Evolutionary conservation across 2,797 vertebrate species (phyloP).

Genomic region (Yasuhikotakia modesta): DNA sequence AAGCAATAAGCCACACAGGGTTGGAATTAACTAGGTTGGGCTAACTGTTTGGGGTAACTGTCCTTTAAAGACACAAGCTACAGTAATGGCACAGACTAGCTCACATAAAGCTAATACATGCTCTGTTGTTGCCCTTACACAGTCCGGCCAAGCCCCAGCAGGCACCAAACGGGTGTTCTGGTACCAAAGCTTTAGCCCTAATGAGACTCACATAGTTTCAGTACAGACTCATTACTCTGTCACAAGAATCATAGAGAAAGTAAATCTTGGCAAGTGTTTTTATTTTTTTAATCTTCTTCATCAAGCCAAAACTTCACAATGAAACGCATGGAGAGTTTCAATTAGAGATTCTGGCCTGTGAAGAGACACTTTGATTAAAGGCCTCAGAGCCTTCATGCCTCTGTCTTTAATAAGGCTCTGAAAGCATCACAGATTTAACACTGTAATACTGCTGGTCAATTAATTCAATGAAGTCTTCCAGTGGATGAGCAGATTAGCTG

Average conservation of each 20-base stretch:
- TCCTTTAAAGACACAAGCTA: constrained; percentile 3
- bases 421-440: constrained; percentile 30
- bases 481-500: background rate
- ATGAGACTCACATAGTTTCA: constrained; percentile 33
- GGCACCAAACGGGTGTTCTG: background rate
- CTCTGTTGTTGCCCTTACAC: constrained; percentile 1
- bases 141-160: constrained; percentile 29
- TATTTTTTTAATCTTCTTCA: constrained; percentile 18
- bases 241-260: constrained; percentile 33
- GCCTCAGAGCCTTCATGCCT: constrained; percentile 48
- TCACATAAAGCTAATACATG: constrained; percentile 4
- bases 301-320: constrained; percentile 26
- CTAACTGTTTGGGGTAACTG: background rate
- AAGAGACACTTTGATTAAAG: constrained; percentile 40
- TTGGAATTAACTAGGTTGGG: too few relatives aligned
- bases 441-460: constrained; percentile 34
- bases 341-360: constrained; percentile 48
- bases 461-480: constrained; percentile 36
- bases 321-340: constrained; percentile 45
- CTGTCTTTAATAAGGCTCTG: constrained; percentile 45
- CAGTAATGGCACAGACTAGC: background rate
- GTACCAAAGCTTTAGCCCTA: constrained; percentile 22
- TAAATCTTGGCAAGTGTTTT: constrained; percentile 12
- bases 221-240: constrained; percentile 29
- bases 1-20: too few relatives aligned